Base-by-base conservation (phyloP, 2,888 invertebrate genomes). In the Pegoplata infirma region DNA sequence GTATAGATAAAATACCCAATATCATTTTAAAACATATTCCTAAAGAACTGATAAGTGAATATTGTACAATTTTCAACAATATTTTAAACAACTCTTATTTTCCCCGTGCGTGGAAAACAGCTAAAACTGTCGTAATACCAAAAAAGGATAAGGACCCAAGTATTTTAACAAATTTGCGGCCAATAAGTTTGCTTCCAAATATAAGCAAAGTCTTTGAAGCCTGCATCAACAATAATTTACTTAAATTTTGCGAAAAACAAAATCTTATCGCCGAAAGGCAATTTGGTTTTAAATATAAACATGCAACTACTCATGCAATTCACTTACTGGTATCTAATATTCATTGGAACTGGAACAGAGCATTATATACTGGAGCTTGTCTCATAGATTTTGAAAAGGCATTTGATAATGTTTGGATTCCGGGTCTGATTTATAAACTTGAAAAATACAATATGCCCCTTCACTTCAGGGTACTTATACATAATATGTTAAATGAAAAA, bases 101-200 rank as follows among this genome's bases (percentile, higher is more conserved):
- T 17, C 66, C 59, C 1, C 1, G 2, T 10, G 46, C 51, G 5
- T 61, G 74, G 64, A 66, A 67, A 53, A 67, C 21, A 2, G 59
- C 74, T 16, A 59, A 67, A 53, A 44, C 67, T 8, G 28, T 74
- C n/a, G 10, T 66, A n/a, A n/a, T 74, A 59, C 19, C 49, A 0
- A 64, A 64, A 51, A 64, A 49, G 12, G 21, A 32, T 17, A 63
- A 63, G 17, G 17, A 32, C 32, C 12, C 3, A 0, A 49, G 49
- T 21, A 46, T 23, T 10, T 44, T 14, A 5, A 23, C 21, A 46
- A 61, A 61, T 25, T 28, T 61, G 5, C 46, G 55, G n/a, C 46
- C 56, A 46, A 64, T 73, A 17, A 28, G 46, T 10, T 12, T 51
- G n/a, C n/a, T n/a, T n/a, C n/a, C n/a, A n/a, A n/a, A n/a, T n/a